Percentiles rank a stretch among this genome's conserved stretches.
These are phyloP conservation scores for Pollimyrus isidori DNA, from an alignment of 2,113 vertebrate genomes.

Conservation along the genomic window DNA sequence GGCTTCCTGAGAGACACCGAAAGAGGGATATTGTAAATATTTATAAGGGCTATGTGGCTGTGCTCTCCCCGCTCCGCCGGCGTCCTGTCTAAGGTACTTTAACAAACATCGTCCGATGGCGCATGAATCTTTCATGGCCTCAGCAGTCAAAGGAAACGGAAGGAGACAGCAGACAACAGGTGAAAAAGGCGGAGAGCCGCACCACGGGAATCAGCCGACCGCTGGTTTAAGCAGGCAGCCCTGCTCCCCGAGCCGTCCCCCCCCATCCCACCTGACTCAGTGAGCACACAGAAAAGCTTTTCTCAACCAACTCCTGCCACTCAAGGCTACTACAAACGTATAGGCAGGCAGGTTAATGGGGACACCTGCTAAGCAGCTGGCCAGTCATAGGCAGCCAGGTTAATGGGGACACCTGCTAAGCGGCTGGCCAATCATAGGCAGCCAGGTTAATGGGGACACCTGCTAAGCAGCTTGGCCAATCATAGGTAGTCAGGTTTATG, in stretches of 20 bases:
- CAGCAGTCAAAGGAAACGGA: conserved; percentile 45
- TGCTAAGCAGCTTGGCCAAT: not conserved
- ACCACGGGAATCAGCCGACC: conserved; percentile 43
- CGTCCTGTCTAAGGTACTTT: conserved; percentile 44
- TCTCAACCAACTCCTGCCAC: not conserved
- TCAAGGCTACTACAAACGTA: not conserved
- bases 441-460: not conserved
- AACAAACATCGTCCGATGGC: conserved; percentile 44
- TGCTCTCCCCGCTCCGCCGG: conserved; percentile 29
- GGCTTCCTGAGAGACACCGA: not conserved
- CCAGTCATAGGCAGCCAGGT: too few species aligned
- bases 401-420: too few species aligned
- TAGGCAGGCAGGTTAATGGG: not conserved
- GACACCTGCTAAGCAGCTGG: too few species aligned
- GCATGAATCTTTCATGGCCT: conserved; percentile 60
- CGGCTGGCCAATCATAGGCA: not conserved
- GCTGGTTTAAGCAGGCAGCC: conserved; percentile 28
- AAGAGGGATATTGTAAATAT: conserved; percentile 36
- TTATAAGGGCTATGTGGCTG: conserved; percentile 34
- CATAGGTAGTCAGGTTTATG: not conserved
- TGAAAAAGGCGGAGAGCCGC: conserved; percentile 18
- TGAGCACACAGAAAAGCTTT: conserved; percentile 21
- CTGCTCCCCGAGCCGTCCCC: conserved; percentile 19
- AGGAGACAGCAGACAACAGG: conserved; percentile 44
- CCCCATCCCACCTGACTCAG: conserved; percentile 19